Evolutionary conservation across 2,113 vertebrate species (phyloP).

Genomic region (Aspidoscelis tigris): DNA sequence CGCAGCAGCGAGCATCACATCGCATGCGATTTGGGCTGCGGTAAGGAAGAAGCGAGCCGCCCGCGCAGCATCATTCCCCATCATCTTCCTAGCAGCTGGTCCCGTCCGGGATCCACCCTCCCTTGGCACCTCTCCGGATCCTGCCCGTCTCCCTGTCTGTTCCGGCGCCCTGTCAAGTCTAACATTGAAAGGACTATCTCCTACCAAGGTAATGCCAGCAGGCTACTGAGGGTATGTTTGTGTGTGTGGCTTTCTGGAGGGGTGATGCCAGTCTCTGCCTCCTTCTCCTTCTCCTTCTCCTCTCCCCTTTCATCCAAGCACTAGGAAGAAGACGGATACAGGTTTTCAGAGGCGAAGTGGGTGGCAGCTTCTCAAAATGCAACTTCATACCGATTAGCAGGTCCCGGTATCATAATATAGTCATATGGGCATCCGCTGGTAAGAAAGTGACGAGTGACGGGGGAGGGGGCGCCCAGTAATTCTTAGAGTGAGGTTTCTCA

Average conservation of each 20-base stretch:
- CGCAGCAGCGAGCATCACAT: constrained; percentile 10
- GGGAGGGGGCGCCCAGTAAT: background rate
- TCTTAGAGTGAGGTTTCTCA: background rate
- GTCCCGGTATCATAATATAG: background rate
- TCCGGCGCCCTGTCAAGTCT: background rate
- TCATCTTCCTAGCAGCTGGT: background rate
- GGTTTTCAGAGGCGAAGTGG: background rate
- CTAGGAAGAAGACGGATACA: background rate
- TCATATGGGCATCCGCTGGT: background rate
- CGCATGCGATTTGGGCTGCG: background rate
- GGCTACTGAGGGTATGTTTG: constrained; percentile 29
- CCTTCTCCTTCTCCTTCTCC: background rate
- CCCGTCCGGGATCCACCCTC: background rate
- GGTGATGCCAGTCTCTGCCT: background rate
- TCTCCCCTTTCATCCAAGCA: background rate
- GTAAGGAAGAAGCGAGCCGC: background rate
- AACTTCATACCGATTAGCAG: background rate
- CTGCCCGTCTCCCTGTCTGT: background rate
- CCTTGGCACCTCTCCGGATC: background rate
- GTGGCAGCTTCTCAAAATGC: too few relatives aligned
- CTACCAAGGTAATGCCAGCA: constrained; percentile 20
- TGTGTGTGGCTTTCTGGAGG: background rate
- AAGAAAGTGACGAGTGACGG: background rate
- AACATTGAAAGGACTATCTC: background rate
- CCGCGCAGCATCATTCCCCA: background rate